These are phyloP conservation scores for Heliornis fulica DNA, from an alignment of 2,113 vertebrate species.

Conservation along the genomic window DNA sequence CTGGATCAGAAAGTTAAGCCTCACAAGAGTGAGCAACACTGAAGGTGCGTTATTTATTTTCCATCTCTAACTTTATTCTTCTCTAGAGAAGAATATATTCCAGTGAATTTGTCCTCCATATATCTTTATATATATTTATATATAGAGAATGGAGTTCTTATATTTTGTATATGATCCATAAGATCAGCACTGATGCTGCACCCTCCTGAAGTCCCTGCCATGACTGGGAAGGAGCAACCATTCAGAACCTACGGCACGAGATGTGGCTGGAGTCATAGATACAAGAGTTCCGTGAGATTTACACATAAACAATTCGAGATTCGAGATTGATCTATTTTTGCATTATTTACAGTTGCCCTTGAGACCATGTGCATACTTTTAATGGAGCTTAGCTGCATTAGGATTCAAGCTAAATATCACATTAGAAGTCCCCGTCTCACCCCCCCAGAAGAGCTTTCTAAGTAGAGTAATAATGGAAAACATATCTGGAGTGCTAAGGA, in stretches of 20 bases:
- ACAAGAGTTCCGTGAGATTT: neutral
- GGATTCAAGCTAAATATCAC: conserved; percentile 46
- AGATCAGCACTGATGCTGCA: neutral
- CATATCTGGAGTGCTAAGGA: neutral
- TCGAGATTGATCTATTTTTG: conserved; percentile 65
- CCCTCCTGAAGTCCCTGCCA: neutral
- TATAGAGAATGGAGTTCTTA: neutral
- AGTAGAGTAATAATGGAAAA: neutral
- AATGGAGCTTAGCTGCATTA: conserved; percentile 31
- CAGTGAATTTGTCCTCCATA: neutral
- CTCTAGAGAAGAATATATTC: neutral
- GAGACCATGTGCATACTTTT: conserved; percentile 21
- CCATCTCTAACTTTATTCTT: neutral
- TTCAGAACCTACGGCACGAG: neutral
- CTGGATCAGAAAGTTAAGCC: neutral
- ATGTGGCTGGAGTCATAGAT: neutral
- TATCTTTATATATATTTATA: neutral
- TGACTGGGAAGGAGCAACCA: neutral
- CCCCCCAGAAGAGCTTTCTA: neutral
- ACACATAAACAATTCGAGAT: conserved; percentile 48
- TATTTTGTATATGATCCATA: neutral
- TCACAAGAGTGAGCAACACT: neutral
- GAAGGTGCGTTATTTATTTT: neutral
- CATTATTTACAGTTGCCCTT: conserved; percentile 66
- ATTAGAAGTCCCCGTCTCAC: conserved; percentile 33